Evolutionary conservation across 2,888 invertebrate species (phyloP), one percentile per base, ranked within the genome.

Genomic region (Microplitis manilae): DNA sequence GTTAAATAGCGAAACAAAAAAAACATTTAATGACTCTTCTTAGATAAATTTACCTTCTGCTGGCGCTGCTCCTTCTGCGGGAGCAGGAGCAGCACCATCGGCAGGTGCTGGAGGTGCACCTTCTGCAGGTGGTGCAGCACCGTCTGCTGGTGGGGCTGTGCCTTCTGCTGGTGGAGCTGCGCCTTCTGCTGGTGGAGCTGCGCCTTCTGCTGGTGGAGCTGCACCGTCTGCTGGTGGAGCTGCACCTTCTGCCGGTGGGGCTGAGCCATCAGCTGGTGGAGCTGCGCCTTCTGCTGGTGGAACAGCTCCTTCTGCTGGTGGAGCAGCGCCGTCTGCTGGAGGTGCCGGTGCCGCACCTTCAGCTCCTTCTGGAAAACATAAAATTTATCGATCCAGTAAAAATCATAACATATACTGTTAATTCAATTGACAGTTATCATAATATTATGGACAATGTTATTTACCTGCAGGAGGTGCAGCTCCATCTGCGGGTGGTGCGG

Each of bases 161-260:
- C 85, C 85, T n/a, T 68, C 80, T 77, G 84, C 83, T 60, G 84
- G 81, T 6, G 69, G 68, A 40, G 86, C 80, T 40, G 50, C 50
- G 1, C 83, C 89, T 86, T 81, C 91, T 6, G 62, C 80, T 77
- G 84, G 71, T 61, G 73, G 69, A 1, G 84, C 89, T 86, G 90
- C 89, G 86, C 87, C 86, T 81, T 91, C 68, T 87, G 87, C 88
- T 76, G 84, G 83, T 68, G 83, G 75, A 0, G 70, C 69, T 62
- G 39, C 41, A 38, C 20, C 64, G 71, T 72, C 71, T 62, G 38
- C 13, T 13, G 13, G 50, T 8, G 50, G 50, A 0, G 13, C 50
- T 13, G 50, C 13, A 5, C 50, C 50, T 0, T 50, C 50, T 13
- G 50, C 50, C 5, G 50, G 50, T 50, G 85, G 80, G 17, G 86